Evolutionary conservation across 2,113 vertebrate genomes (phyloP).

Genomic region (Uropsilus gracilis): DNA sequence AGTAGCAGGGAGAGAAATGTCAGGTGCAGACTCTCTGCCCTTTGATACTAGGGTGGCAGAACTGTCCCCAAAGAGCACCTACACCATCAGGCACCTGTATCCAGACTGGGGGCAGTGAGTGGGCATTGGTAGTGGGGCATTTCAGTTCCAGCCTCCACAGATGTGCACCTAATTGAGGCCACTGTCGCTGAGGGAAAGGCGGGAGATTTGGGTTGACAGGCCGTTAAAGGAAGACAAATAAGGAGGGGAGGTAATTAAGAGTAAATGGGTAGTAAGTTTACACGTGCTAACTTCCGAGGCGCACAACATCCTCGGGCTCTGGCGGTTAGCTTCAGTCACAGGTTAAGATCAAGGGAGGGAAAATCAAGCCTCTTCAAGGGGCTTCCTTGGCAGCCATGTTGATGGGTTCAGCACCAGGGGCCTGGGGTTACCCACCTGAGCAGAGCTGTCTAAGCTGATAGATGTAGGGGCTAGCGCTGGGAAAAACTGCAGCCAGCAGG

Average conservation of each 20-base stretch:
- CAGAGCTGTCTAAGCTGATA: background rate
- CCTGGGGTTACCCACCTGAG: background rate
- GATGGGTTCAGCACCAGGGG: background rate
- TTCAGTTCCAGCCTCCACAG: constrained; percentile 46
- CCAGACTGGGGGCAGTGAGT: background rate
- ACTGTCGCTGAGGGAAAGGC: constrained; percentile 64
- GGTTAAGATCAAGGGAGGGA: constrained; percentile 56
- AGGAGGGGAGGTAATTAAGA: constrained; percentile 80
- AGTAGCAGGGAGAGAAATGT: background rate
- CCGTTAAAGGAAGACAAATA: constrained; percentile 83
- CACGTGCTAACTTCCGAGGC: constrained; percentile 68
- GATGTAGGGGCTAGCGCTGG: background rate
- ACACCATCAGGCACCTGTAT: background rate
- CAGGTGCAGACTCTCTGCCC: background rate
- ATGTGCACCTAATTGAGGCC: constrained; percentile 70
- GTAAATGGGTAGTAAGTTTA: constrained; percentile 71
- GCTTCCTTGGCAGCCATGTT: background rate
- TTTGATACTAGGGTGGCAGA: background rate
- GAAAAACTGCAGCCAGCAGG: background rate
- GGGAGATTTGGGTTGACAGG: constrained; percentile 77
- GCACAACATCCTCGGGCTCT: constrained; percentile 51
- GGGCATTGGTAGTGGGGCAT: background rate
- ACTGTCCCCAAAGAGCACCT: background rate
- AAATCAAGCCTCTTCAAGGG: constrained; percentile 38
- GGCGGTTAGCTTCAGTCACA: constrained; percentile 60